Base-by-base conservation (phyloP, 2,113 vertebrate species). In the Oryzias melastigma region DNA sequence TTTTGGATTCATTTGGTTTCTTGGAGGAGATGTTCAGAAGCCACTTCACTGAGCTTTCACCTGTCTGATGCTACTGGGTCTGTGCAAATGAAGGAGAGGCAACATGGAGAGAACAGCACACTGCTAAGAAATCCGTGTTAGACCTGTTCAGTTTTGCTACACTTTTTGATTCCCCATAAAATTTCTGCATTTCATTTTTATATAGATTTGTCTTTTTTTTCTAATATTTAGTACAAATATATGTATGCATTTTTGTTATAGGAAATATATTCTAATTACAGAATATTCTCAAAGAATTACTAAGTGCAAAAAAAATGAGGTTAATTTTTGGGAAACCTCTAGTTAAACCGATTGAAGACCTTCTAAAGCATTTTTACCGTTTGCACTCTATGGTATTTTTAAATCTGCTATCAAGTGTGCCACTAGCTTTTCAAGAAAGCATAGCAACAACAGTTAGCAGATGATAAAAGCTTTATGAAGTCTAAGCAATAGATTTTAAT, bases 271-370 rank as follows among this genome's bases (percentile, higher is more conserved):
- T 86, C 42, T 78, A 84, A 81, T 86, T 78, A 87, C 86, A 74
- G 75, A 83, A 84, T 88, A 73, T 71, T 89, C 79, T 89, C 81
- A 70, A 83, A 80, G 66, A 82, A 80, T 79, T 52, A 73, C 81
- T 79, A 88, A 91, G 88, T 91, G 89, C 91, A 89, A 91, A 91
- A 91, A 91, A 22, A 83, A 57, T 22, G 74, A 87, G 78, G 73
- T 81, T 76, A 51, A 68, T 67, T 85, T 76, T 71, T 68, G 67
- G 80, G 83, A 81, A 75, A 73, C 77, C 77, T 83, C 82, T 73
- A 62, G 65, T 78, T 67, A 73, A 83, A 79, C 77, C 72, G 62
- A 83, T 85, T 87, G 74, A 75, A 67, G 68, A 85, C 79, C 73
- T 51, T 79, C 86, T 85, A 85, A 85, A 89, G 81, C 83, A 76